Evolutionary conservation across 2,888 invertebrate genomes (phyloP).

Genomic region (Orthosia gothica): DNA sequence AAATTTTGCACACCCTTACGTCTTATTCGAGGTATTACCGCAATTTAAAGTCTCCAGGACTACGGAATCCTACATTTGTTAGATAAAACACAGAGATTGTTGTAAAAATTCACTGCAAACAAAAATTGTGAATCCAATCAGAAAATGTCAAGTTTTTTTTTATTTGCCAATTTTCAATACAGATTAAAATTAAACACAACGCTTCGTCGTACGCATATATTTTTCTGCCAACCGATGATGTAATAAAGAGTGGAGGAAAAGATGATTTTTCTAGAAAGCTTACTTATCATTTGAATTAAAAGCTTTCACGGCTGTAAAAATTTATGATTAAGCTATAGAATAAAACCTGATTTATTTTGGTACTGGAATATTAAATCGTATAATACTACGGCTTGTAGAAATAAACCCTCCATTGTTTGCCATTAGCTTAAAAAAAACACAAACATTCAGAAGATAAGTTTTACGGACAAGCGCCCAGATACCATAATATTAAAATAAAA

Average conservation of each 20-base stretch:
- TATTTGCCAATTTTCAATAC: slow-evolving; percentile 70
- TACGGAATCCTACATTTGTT: slow-evolving; percentile 86
- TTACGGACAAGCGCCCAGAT: not conserved
- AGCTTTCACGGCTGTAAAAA: too few relatives aligned
- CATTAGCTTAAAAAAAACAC: not conserved
- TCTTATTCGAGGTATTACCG: slow-evolving; percentile 66
- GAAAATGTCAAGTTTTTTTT: slow-evolving; percentile 81
- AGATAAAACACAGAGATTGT: slow-evolving; percentile 77
- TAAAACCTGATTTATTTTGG: too few relatives aligned
- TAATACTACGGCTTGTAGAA: too few relatives aligned
- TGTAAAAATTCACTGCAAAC: slow-evolving; percentile 83
- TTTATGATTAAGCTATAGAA: too few relatives aligned
- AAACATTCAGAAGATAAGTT: not conserved
- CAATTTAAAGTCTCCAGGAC: slow-evolving; percentile 71
- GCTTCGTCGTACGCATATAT: slow-evolving; percentile 18
- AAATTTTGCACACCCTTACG: slow-evolving; percentile 70
- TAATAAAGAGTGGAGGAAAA: not conserved
- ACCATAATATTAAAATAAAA: not conserved
- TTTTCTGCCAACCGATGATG: too few relatives aligned
- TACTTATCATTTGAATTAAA: too few relatives aligned
- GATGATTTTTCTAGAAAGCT: too few relatives aligned
- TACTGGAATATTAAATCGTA: too few relatives aligned
- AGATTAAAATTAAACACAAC: slow-evolving; percentile 51
- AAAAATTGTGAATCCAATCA: slow-evolving; percentile 83
- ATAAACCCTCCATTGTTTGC: too few relatives aligned